Evolutionary conservation across 2,113 vertebrate genomes (phyloP).

Genomic region (Morone saxatilis): DNA sequence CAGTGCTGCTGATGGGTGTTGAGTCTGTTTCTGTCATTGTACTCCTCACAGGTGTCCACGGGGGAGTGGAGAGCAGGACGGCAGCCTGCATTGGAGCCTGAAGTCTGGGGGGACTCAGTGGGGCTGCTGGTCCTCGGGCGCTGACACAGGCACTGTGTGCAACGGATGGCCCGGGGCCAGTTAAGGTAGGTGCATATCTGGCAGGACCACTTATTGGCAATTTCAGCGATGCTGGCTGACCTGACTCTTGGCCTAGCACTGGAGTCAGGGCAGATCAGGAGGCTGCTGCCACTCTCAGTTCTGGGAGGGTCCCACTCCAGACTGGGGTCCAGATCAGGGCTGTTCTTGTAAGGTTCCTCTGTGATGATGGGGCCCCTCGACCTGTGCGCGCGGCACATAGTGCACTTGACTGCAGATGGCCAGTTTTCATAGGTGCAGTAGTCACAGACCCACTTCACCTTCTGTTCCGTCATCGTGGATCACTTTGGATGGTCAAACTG

Average conservation of each 20-base stretch:
- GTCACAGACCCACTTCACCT: conserved; percentile 94
- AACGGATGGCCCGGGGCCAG: conserved; percentile 96
- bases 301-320: conserved; percentile 88
- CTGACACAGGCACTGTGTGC: conserved; percentile 95
- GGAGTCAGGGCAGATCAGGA: conserved; percentile 96
- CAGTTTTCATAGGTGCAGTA: conserved; percentile 98
- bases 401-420: conserved; percentile 94
- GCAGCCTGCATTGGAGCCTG: conserved; percentile 87
- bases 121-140: conserved; percentile 90
- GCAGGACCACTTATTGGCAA: conserved; percentile 96
- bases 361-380: conserved; percentile 94
- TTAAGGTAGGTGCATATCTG: conserved; percentile 99
- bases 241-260: conserved; percentile 93
- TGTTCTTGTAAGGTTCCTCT: conserved; percentile 92
- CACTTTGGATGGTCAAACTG: conserved; percentile 65
- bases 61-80: conserved; percentile 87
- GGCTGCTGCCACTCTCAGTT: conserved; percentile 87
- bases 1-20: conserved; percentile 93
- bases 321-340: conserved; percentile 84
- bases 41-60: conserved; percentile 95
- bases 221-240: conserved; percentile 86
- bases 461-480: conserved; percentile 94
- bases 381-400: conserved; percentile 94
- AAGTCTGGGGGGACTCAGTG: conserved; percentile 93
- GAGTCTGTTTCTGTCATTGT: conserved; percentile 96